phyloP scores from a whole-genome alignment of 1,140 invertebrate species.

The Manduca sexta region DNA sequence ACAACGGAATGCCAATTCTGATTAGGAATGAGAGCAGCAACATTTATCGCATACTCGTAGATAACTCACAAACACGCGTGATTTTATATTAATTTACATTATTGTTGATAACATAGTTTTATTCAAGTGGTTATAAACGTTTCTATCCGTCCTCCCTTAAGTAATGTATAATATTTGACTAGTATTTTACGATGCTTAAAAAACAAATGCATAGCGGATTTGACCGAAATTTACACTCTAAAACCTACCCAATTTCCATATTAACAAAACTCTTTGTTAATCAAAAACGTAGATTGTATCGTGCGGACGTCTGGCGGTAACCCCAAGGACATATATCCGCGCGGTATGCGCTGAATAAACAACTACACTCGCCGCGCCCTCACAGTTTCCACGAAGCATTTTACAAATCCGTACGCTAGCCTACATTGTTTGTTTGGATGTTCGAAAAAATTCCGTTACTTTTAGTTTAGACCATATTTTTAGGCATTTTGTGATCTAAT shows the following conservation, averaged over 20 bases:
- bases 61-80: slow-evolving; percentile 51
- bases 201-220: too few relatives aligned
- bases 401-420: not conserved
- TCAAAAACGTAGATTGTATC: slow-evolving; percentile 23
- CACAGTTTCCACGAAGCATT: slow-evolving; percentile 1
- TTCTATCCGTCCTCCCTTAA: too few relatives aligned
- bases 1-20: slow-evolving; percentile 57
- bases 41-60: slow-evolving; percentile 52
- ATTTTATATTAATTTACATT: slow-evolving; percentile 31
- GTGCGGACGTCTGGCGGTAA: slow-evolving; percentile 8
- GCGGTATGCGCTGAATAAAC: slow-evolving; percentile 60
- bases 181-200: too few relatives aligned
- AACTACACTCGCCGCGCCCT: slow-evolving; percentile 44
- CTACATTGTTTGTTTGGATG: too few relatives aligned
- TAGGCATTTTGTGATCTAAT: too few relatives aligned
- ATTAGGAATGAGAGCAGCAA: slow-evolving; percentile 54
- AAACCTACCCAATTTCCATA: too few relatives aligned
- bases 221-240: too few relatives aligned
- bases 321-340: slow-evolving; percentile 65
- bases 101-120: slow-evolving; percentile 6
- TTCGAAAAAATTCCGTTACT: too few relatives aligned
- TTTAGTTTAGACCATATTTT: too few relatives aligned
- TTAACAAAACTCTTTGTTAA: too few relatives aligned
- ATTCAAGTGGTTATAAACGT: too few relatives aligned
- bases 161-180: too few relatives aligned